These are phyloP conservation scores for Nyleta sp. DNA, from an alignment of 2,888 invertebrate species.

Conservation along the genomic window DNA sequence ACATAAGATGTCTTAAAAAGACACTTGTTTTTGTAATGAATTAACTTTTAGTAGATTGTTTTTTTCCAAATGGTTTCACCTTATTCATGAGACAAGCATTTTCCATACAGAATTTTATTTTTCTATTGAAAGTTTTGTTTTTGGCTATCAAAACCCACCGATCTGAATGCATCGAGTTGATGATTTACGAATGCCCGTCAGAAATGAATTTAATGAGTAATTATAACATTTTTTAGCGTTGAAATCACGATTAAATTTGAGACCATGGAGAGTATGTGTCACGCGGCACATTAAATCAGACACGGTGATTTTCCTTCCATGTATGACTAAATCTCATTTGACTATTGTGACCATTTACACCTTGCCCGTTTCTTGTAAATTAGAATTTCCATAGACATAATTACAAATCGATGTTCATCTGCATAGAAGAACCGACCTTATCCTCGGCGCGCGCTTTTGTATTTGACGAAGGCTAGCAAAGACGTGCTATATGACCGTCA, in stretches of 20 bases:
- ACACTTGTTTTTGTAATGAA: no score
- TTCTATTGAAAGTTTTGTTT: no score
- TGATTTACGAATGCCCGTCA: background rate
- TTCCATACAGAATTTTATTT: no score
- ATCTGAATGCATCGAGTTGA: background rate
- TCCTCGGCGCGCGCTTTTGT: slow-evolving; percentile 59
- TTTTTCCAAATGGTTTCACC: no score
- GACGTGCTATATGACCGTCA: slow-evolving; percentile 52
- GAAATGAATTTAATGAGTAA: slow-evolving; percentile 22
- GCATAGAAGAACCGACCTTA: slow-evolving; percentile 62
- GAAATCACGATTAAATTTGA: slow-evolving; percentile 43
- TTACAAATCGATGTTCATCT: slow-evolving; percentile 61
- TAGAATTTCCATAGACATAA: slow-evolving; percentile 58
- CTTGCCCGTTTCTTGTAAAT: slow-evolving; percentile 63
- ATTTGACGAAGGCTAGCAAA: slow-evolving; percentile 54
- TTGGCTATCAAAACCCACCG: no score
- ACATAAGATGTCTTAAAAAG: no score
- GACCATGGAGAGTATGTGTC: slow-evolving; percentile 51
- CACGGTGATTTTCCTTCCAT: slow-evolving; percentile 40
- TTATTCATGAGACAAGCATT: no score
- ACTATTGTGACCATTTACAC: slow-evolving; percentile 50
- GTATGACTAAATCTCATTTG: slow-evolving; percentile 57
- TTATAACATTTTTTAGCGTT: slow-evolving; percentile 32
- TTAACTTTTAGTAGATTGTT: no score
- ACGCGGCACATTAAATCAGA: slow-evolving; percentile 48